Percentiles rank a stretch among this genome's conserved stretches.
These are phyloP conservation scores for Tapirus indicus DNA, from an alignment of 2,797 vertebrate species.

Conservation along the genomic window DNA sequence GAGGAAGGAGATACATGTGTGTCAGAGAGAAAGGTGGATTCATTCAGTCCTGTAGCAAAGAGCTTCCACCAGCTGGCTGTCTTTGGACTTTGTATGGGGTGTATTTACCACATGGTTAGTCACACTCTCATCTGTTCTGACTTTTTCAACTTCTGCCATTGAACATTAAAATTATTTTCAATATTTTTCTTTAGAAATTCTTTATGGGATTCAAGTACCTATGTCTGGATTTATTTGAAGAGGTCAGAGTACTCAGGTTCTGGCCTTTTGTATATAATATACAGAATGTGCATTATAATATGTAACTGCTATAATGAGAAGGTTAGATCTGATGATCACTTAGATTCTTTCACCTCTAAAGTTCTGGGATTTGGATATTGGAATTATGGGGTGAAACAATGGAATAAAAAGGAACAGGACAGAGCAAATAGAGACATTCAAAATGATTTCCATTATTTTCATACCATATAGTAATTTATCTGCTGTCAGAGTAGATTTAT, in stretches of 20 bases:
- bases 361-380: neutral
- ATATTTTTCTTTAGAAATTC: neutral
- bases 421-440: neutral
- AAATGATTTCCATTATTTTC: neutral
- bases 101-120: neutral
- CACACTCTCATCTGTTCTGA: no score
- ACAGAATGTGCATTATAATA: rapidly evolving
- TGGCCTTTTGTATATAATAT: rapidly evolving
- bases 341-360: neutral
- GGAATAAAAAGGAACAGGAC: neutral
- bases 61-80: no score
- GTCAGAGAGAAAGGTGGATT: neutral
- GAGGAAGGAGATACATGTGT: neutral
- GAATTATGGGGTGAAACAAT: no score
- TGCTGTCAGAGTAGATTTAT: slow-evolving; percentile 11
- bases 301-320: no score
- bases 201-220: neutral
- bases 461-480: neutral
- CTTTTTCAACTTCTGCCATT: neutral
- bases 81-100: neutral
- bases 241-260: no score
- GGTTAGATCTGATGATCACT: neutral
- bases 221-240: neutral
- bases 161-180: neutral
- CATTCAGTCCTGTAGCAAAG: neutral